Evolutionary conservation across 30 jellyfish, hydroid and myxozoan species (phyloP).

Genomic region (Pelagia noctiluca): DNA sequence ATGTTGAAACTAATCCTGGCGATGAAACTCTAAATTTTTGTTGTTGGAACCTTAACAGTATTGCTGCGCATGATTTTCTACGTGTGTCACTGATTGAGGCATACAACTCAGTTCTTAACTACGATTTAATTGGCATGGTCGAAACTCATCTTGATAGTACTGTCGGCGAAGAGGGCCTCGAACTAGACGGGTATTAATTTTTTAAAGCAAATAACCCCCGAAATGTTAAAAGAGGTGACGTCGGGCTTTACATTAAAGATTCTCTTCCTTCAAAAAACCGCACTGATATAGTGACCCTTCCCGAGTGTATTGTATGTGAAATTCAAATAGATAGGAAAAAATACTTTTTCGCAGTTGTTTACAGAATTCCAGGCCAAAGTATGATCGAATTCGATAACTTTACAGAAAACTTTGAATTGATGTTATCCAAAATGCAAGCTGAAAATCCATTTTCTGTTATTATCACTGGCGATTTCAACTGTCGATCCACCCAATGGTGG

Average conservation of each 20-base stretch:
- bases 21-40: slow-evolving; percentile 24
- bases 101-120: slow-evolving; percentile 32
- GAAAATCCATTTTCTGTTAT: slow-evolving; percentile 57
- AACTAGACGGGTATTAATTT: slow-evolving; percentile 18
- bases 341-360: slow-evolving; percentile 19
- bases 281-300: slow-evolving; percentile 43
- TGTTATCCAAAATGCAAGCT: slow-evolving; percentile 46
- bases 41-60: no score
- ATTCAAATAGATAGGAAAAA: slow-evolving; percentile 19
- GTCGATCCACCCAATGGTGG: slow-evolving; percentile 54
- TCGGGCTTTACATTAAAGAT: slow-evolving; percentile 32
- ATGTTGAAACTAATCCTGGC: slow-evolving; percentile 31
- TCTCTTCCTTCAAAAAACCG: no score
- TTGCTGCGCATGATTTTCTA: no score
- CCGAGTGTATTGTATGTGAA: slow-evolving; percentile 35
- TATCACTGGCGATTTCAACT: slow-evolving; percentile 55
- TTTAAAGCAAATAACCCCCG: slow-evolving; percentile 21
- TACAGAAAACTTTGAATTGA: slow-evolving; percentile 26
- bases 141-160: no score
- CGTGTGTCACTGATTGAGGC: slow-evolving; percentile 43
- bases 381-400: slow-evolving; percentile 11
- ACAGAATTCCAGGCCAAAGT: slow-evolving; percentile 27
- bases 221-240: slow-evolving; percentile 33
- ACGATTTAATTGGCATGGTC: slow-evolving; percentile 11
- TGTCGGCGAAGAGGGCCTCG: slow-evolving; percentile 30